Conservation (phyloP, 2,797 vertebrate genomes). For the Danio albolineatus region DNA sequence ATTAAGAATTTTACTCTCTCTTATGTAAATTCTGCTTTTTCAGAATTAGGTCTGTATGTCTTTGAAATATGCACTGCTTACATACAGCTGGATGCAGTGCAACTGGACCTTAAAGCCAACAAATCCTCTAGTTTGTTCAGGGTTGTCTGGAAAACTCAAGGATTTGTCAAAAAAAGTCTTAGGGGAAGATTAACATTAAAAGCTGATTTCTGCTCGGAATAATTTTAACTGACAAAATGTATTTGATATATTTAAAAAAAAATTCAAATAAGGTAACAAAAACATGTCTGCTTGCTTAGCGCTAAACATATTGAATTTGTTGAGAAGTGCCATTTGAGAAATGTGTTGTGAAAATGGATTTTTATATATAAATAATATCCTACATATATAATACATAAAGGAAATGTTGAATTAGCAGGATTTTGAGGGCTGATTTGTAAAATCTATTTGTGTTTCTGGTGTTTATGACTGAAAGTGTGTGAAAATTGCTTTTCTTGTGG, state of each 20-base stretch:
- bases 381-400: not conserved
- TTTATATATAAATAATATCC: not conserved
- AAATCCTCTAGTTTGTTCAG: not conserved
- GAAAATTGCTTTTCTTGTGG: constrained; percentile 46
- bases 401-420: not conserved
- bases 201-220: not conserved
- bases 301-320: not conserved
- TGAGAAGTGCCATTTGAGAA: not conserved
- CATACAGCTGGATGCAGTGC: not conserved
- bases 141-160: not conserved
- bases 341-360: not conserved
- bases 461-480: constrained; percentile 28
- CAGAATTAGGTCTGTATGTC: not conserved
- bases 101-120: not conserved
- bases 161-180: not conserved
- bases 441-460: constrained; percentile 19
- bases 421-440: not conserved
- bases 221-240: not conserved
- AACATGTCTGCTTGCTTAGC: not conserved
- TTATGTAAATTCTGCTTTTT: not conserved
- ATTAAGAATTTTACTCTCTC: not conserved
- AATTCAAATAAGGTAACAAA: not conserved
- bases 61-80: not conserved
- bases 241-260: not conserved
- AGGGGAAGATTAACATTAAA: not conserved